Evolutionary conservation across 2,797 vertebrate species (phyloP).

Genomic region (Lepilemur septentrionalis): DNA sequence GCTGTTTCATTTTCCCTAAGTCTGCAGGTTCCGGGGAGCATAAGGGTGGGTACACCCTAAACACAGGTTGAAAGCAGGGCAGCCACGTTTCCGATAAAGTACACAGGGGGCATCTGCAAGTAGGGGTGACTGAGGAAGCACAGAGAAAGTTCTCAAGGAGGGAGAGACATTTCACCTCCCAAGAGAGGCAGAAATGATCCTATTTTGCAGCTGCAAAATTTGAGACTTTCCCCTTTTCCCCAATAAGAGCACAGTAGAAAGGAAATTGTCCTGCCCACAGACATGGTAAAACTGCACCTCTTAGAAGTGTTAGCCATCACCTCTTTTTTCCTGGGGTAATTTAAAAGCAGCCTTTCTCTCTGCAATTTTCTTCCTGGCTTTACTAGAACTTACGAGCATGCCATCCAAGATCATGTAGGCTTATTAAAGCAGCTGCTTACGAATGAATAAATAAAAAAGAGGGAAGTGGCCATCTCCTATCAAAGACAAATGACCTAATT

Average conservation of each 20-base stretch:
- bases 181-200: not conserved
- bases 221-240: not conserved
- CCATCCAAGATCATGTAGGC: not conserved
- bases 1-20: not conserved
- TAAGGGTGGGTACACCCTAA: not conserved
- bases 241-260: not conserved
- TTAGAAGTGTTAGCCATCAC: not conserved
- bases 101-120: too few species aligned
- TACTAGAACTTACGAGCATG: not conserved
- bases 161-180: not conserved
- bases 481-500: conserved; percentile 65
- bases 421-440: conserved; percentile 64
- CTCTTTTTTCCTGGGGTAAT: not conserved
- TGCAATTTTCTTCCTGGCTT: conserved; percentile 37
- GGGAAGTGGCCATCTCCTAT: conserved; percentile 12
- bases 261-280: not conserved
- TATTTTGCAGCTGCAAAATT: not conserved
- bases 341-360: not conserved
- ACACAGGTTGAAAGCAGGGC: not conserved
- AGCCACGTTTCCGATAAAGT: not conserved
- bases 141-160: not conserved
- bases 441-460: conserved; percentile 57
- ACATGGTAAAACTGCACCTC: not conserved
- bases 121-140: not conserved
- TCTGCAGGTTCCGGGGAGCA: not conserved